A percentile compares a stretch with the other conserved stretches of the same genome.
phyloP scores from a whole-genome alignment of 2,888 invertebrate species.

The Yponomeuta sedellus region DNA sequence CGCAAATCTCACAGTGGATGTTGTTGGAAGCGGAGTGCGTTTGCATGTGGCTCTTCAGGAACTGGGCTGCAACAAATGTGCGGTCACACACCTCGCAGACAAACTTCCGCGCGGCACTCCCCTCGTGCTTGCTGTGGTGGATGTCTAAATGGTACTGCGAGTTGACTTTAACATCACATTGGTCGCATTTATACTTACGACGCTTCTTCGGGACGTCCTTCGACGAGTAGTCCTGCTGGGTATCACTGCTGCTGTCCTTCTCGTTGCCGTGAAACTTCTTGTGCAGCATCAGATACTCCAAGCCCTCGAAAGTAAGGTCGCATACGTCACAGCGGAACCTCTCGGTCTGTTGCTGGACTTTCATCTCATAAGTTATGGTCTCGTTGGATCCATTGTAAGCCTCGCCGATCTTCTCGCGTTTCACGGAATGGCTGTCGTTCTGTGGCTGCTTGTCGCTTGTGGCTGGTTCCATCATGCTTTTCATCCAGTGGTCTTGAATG shows the following conservation, averaged over 20 bases:
- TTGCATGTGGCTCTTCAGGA: constrained; percentile 69
- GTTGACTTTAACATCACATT: constrained; percentile 68
- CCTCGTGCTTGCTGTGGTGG: constrained; percentile 67
- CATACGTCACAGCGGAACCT: constrained; percentile 64
- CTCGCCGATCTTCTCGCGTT: constrained; percentile 69
- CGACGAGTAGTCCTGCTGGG: constrained; percentile 43
- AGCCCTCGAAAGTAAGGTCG: constrained; percentile 62
- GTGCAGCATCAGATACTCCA: constrained; percentile 63
- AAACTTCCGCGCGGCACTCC: constrained; percentile 57
- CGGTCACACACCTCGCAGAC: constrained; percentile 66
- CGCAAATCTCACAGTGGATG: constrained; percentile 67
- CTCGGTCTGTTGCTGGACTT: constrained; percentile 43
- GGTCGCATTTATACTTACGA: constrained; percentile 64
- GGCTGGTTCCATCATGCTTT: constrained; percentile 66
- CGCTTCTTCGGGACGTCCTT: constrained; percentile 61
- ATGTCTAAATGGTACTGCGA: constrained; percentile 69
- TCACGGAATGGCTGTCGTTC: constrained; percentile 51
- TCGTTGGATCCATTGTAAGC: constrained; percentile 51
- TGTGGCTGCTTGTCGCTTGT: constrained; percentile 38
- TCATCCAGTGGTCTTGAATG: constrained; percentile 69
- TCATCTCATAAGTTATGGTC: constrained; percentile 48
- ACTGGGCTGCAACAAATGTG: constrained; percentile 67
- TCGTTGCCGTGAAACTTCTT: constrained; percentile 69
- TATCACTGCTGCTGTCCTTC: constrained; percentile 44
- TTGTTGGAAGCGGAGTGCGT: constrained; percentile 62